Evolutionary conservation across 2,797 vertebrate genomes (phyloP).

Genomic region (Serranus cabrilla): DNA sequence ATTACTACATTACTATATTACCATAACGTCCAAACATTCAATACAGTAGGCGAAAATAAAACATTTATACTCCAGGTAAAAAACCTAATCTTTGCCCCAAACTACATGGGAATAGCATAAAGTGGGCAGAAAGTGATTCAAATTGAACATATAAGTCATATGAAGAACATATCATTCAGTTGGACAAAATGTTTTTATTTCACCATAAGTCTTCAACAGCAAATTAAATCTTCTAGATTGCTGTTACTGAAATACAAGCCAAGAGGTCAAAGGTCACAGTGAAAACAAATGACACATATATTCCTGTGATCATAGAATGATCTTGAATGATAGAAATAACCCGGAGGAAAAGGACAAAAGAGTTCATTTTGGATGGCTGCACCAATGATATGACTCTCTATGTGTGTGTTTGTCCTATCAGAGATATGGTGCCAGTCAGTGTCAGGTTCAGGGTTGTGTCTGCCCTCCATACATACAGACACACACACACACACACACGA

Average conservation of each 20-base stretch:
- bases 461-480: constrained; percentile 23
- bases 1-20: too few relatives aligned
- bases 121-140: too few relatives aligned
- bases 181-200: too few relatives aligned
- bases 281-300: background rate
- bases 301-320: background rate
- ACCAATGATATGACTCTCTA: background rate
- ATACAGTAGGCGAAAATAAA: too few relatives aligned
- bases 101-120: too few relatives aligned
- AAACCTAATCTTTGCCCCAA: too few relatives aligned
- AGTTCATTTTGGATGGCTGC: background rate
- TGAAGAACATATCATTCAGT: too few relatives aligned
- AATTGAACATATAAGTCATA: too few relatives aligned
- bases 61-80: too few relatives aligned
- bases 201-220: too few relatives aligned
- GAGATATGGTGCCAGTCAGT: constrained; percentile 41
- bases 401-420: constrained; percentile 31
- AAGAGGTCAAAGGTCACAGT: constrained; percentile 16
- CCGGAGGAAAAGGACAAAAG: background rate
- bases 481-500: constrained; percentile 8
- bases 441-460: constrained; percentile 33
- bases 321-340: background rate
- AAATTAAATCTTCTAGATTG: background rate
- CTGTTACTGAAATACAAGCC: background rate
- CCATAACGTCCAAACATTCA: too few relatives aligned